Conservation (phyloP, 2,888 invertebrate species). For the Lordiphosa fenestrarum region DNA sequence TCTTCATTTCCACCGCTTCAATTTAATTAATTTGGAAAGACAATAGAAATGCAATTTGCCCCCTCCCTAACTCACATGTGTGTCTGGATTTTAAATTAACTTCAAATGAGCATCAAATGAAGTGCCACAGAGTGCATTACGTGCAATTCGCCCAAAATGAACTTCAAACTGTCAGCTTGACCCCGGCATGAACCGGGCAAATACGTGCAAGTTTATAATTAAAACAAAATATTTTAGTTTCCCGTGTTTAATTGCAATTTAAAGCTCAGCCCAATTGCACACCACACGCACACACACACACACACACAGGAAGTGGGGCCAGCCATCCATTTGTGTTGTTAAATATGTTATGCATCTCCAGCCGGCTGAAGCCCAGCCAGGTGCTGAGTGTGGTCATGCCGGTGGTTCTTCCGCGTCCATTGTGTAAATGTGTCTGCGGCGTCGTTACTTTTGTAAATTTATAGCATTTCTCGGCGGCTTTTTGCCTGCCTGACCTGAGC, state of each 20-base stretch:
- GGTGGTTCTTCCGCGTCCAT: constrained; percentile 17
- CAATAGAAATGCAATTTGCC: constrained; percentile 15
- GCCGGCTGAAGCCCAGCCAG: neutral
- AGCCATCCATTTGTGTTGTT: neutral
- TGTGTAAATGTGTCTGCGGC: constrained; percentile 37
- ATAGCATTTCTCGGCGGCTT: constrained; percentile 16
- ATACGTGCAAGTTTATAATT: constrained; percentile 46
- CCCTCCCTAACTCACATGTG: neutral
- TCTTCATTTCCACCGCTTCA: neutral
- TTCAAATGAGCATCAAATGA: constrained; percentile 29
- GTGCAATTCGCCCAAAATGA: constrained; percentile 13
- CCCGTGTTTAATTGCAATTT: constrained; percentile 45
- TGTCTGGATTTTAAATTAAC: constrained; percentile 17
- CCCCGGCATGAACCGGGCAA: constrained; percentile 2
- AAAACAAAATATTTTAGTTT: constrained; percentile 59
- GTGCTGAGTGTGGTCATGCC: constrained; percentile 1
- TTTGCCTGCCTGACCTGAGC: neutral
- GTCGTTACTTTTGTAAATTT: constrained; percentile 45
- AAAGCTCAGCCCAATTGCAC: constrained; percentile 9
- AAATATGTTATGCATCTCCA: constrained; percentile 15
- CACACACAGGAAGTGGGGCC: neutral
- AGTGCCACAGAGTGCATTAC: constrained; percentile 9
- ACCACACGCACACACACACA: constrained; percentile 1
- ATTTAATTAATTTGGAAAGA: constrained; percentile 29
- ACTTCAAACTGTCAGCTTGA: constrained; percentile 13